A percentile compares a stretch with the other conserved stretches of the same genome.
phyloP scores from a whole-genome alignment of 2,797 vertebrate genomes.

The Squalus acanthias region DNA sequence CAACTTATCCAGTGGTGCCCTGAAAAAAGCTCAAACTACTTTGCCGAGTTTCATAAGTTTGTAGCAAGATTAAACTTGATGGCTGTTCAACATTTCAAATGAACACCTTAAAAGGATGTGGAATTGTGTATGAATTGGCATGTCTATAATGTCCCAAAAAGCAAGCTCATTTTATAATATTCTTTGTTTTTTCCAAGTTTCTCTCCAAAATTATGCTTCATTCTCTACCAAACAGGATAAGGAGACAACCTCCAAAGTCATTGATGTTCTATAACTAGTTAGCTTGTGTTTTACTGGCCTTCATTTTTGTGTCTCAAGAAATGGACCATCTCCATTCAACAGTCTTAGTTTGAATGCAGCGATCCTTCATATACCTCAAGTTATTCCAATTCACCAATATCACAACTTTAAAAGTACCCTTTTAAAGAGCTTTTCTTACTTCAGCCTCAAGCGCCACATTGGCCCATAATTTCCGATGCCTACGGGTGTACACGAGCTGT shows the following conservation, averaged over 20 bases:
- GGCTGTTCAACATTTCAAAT: neutral
- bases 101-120: neutral
- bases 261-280: neutral
- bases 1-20: neutral
- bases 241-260: too few relatives aligned
- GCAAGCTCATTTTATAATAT: too few relatives aligned
- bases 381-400: neutral
- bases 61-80: neutral
- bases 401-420: neutral
- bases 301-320: neutral
- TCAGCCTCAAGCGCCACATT: neutral
- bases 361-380: too few relatives aligned
- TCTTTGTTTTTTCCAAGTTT: neutral
- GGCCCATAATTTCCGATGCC: too few relatives aligned
- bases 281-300: neutral
- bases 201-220: neutral
- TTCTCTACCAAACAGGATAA: neutral
- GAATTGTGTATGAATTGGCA: neutral
- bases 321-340: neutral
- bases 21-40: neutral
- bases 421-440: neutral
- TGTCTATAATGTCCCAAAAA: neutral
- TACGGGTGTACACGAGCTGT: too few relatives aligned
- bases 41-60: neutral
- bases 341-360: neutral